phyloP scores from a whole-genome alignment of 2,888 invertebrate species.

The Allygus modestus region DNA sequence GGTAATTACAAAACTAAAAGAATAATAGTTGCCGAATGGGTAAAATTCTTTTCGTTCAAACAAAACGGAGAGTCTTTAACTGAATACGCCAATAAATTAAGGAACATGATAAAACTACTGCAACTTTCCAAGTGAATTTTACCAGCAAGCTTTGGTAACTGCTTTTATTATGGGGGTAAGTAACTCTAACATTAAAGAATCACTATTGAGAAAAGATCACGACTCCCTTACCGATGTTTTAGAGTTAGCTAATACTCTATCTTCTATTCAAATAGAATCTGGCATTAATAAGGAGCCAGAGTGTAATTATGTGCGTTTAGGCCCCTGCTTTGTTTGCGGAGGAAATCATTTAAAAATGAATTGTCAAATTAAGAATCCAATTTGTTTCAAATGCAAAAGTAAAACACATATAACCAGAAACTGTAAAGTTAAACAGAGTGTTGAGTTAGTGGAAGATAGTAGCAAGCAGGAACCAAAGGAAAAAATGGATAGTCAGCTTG shows the following conservation, averaged over 20 bases:
- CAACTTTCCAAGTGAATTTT: neutral
- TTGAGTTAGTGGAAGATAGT: neutral
- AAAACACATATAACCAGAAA: neutral
- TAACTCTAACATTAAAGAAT: conserved; percentile 3
- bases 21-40: neutral
- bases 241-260: neutral
- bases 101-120: neutral
- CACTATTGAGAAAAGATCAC: neutral
- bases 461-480: neutral
- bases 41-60: neutral
- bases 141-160: neutral
- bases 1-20: neutral
- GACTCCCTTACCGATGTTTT: neutral
- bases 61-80: neutral
- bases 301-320: neutral
- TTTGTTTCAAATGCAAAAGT: conserved; percentile 16
- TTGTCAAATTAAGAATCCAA: conserved; percentile 4
- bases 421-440: neutral
- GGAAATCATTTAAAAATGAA: conserved; percentile 3
- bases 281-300: neutral
- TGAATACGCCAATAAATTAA: neutral
- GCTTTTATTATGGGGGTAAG: conserved; percentile 12
- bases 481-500: neutral
- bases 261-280: neutral
- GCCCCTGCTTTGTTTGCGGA: conserved; percentile 10